A percentile compares a stretch with the other conserved stretches of the same genome.
Evolutionary conservation across 2,888 invertebrate genomes (phyloP).

Genomic region (Pardosa pseudoannulata): DNA sequence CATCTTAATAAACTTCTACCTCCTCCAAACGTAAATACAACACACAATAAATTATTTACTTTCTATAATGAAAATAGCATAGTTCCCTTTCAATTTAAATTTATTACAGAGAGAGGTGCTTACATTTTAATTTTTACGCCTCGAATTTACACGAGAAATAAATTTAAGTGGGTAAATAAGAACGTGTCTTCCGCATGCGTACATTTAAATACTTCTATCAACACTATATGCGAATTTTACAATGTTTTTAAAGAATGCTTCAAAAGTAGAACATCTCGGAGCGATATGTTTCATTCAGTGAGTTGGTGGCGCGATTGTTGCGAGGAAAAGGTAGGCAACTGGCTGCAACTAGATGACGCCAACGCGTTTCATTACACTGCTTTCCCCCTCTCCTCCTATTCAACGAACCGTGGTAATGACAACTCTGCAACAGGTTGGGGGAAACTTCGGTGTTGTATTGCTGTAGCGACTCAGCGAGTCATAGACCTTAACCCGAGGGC

Average conservation of each 20-base stretch:
- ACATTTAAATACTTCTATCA: too few species aligned
- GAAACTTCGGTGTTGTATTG: conserved; percentile 54
- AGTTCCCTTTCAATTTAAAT: too few species aligned
- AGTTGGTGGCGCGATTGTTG: conserved; percentile 33
- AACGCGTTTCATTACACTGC: conserved; percentile 51
- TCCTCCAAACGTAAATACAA: too few species aligned
- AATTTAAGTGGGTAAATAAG: too few species aligned
- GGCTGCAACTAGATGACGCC: conserved; percentile 58
- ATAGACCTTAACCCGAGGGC: conserved; percentile 67
- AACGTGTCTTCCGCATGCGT: too few species aligned
- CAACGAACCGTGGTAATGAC: conserved; percentile 70
- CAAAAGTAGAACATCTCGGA: not conserved
- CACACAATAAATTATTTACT: too few species aligned
- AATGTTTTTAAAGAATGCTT: not conserved
- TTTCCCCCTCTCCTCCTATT: conserved; percentile 46
- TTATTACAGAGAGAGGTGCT: too few species aligned
- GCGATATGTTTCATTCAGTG: not conserved
- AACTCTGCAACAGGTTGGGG: conserved; percentile 62
- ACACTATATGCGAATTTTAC: too few species aligned
- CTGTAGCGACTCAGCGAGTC: conserved; percentile 55
- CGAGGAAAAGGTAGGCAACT: conserved; percentile 35
- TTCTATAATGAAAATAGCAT: too few species aligned
- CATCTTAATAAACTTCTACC: too few species aligned
- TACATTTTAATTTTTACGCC: too few species aligned
- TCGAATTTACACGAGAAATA: too few species aligned